phyloP scores from a whole-genome alignment of 2,113 vertebrate genomes.

The Nothoprocta pentlandii region DNA sequence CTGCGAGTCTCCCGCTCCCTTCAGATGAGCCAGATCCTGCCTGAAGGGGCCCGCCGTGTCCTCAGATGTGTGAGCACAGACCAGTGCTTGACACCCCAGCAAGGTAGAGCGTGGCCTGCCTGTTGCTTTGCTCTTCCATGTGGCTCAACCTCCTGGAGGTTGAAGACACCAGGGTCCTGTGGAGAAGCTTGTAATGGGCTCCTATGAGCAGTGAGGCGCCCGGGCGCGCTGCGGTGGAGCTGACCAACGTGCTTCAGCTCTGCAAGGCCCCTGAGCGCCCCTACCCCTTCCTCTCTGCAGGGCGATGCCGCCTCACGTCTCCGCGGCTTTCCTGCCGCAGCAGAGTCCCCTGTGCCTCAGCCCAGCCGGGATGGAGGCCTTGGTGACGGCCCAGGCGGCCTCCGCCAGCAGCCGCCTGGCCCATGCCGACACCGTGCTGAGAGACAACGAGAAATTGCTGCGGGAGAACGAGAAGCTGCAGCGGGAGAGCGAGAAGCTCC shows the following conservation, averaged over 20 bases:
- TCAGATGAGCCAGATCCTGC: neutral
- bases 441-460: slow-evolving; percentile 89
- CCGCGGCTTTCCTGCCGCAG: slow-evolving; percentile 72
- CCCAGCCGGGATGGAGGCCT: slow-evolving; percentile 77
- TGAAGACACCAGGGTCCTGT: neutral
- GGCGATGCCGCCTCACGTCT: slow-evolving; percentile 81
- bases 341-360: slow-evolving; percentile 77
- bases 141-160: neutral
- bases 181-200: neutral
- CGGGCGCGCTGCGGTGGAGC: neutral
- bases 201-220: neutral
- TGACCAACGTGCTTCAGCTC: accelerated
- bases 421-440: slow-evolving; percentile 81
- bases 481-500: slow-evolving; percentile 79
- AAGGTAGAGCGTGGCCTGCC: too few relatives aligned
- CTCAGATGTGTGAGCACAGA: neutral
- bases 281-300: slow-evolving; percentile 62
- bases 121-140: neutral
- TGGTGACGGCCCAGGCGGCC: slow-evolving; percentile 60
- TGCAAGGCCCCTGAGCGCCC: neutral
- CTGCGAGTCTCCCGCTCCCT: neutral
- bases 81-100: neutral
- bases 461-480: slow-evolving; percentile 80
- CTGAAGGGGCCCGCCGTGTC: accelerated
- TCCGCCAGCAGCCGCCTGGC: slow-evolving; percentile 75